Percentiles rank a stretch among this genome's conserved stretches.
Evolutionary conservation across 1,140 invertebrate genomes (phyloP).

Genomic region (Orchesella cincta): DNA sequence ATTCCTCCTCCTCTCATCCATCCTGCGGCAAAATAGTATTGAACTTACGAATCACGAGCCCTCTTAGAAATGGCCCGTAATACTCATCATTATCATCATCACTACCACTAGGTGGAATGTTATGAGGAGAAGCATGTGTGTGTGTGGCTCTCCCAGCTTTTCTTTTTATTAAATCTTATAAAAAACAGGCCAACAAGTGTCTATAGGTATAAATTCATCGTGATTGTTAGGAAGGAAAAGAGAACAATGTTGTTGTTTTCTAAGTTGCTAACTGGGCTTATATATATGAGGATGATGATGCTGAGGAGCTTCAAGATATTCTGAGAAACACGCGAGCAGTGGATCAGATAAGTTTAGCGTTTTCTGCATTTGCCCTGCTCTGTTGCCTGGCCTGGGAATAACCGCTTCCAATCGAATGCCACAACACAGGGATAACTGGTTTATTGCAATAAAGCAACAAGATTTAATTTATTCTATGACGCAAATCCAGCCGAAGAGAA

Average conservation of each 20-base stretch:
- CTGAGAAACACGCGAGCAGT: constrained; percentile 12
- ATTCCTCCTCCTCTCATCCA: background rate
- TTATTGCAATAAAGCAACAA: constrained; percentile 20
- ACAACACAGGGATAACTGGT: constrained; percentile 20
- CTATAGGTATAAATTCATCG: background rate
- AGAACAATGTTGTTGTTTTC: background rate
- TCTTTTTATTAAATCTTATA: background rate
- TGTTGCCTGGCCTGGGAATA: constrained; percentile 17
- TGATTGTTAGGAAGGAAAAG: background rate
- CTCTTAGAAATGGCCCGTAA: background rate
- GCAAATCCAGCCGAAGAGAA: constrained; percentile 23
- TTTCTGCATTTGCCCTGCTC: background rate
- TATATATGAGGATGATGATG: background rate
- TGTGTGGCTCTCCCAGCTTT: background rate
- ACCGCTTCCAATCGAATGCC: constrained; percentile 7
- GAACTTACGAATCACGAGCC: background rate
- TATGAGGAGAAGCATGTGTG: background rate
- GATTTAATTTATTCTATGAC: constrained; percentile 28
- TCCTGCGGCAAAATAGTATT: constrained; percentile 1
- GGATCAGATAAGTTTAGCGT: constrained; percentile 5
- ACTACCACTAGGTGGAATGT: too few relatives aligned
- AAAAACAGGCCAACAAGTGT: background rate
- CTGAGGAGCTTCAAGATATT: background rate
- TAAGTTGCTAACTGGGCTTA: background rate
- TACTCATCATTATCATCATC: too few relatives aligned